Evolutionary conservation across 2,797 vertebrate species (phyloP), one percentile per base, ranked within the genome.

Genomic region (Epinephelus malabaricus): DNA sequence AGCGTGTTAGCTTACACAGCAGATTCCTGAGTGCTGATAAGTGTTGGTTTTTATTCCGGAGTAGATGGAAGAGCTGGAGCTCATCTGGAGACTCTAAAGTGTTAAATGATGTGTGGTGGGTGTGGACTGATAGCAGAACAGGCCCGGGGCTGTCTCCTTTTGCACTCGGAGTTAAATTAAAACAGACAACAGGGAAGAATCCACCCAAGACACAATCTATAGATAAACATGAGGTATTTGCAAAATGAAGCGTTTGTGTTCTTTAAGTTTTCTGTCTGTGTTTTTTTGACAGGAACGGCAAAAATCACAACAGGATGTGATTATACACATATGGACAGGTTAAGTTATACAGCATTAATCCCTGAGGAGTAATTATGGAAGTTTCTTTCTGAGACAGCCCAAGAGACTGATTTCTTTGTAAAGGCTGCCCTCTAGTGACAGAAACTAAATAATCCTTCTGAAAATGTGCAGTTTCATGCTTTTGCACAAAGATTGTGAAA

Each of bases 381-480:
- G 38, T 3, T 8, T 63, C 25, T 43, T 5, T n/a, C 25, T 11
- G 8, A 5, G 49, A 54, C 8, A 0, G 21, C 0, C 4, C 4
- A 0, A 34, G n/a, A 0, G 54, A 30, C 0, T 3, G 25, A 70
- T 88, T 77, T 72, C 46, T 87, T 79, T 65, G 82, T 2, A 30
- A 53, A 85, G 7, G 38, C 38, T 47, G 61, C 91, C 86, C 84
- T 55, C 91, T 76, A 76, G 82, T 73, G 91, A 2, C 43, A 0
- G 10, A 18, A 6, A 1, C 4, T 1, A 4, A 5, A 5, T 46
- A 19, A 6, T 1, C 19, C 46, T n/a, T 19, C 5, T 46, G 15
- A 9, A 30, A 56, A 30, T 5, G 21, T 19, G 34, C 7, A 12
- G 25, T 3, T n/a, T 17, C 7, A 6, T 11, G 23, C 10, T 46